phyloP scores from a whole-genome alignment of 2,888 invertebrate species.

The Agriopis leucophaearia region DNA sequence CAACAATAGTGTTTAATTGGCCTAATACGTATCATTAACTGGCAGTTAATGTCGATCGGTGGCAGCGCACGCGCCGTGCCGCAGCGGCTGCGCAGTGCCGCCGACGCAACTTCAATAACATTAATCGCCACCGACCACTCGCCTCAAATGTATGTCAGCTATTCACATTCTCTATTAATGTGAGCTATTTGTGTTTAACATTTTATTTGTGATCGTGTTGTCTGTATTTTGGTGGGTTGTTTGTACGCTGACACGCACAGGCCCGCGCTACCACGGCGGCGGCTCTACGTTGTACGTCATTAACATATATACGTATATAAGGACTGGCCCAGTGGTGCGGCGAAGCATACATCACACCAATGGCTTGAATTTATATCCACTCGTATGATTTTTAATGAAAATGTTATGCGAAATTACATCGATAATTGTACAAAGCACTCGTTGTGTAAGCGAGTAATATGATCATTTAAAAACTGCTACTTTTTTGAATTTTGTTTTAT shows the following conservation, averaged over 20 bases:
- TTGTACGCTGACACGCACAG: not conserved
- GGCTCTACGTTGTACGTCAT: too few relatives aligned
- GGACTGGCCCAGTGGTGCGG: too few relatives aligned
- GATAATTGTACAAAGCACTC: too few relatives aligned
- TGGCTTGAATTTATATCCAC: too few relatives aligned
- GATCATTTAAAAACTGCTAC: too few relatives aligned
- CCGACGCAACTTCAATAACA: not conserved
- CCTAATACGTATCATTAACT: constrained; percentile 42
- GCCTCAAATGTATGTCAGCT: constrained; percentile 68
- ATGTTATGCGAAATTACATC: too few relatives aligned
- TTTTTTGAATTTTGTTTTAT: too few relatives aligned
- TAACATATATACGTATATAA: too few relatives aligned
- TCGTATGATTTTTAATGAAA: too few relatives aligned
- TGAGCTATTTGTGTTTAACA: constrained; percentile 66
- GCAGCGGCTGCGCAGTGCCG: constrained; percentile 45
- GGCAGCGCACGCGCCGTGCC: constrained; percentile 2
- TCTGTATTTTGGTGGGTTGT: constrained; percentile 53
- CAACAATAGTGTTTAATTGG: constrained; percentile 37
- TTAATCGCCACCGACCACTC: not conserved
- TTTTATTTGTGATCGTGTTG: constrained; percentile 61
- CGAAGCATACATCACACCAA: too few relatives aligned
- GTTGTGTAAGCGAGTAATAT: too few relatives aligned
- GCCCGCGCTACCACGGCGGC: too few relatives aligned
- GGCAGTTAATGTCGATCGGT: constrained; percentile 32
- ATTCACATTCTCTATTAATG: constrained; percentile 70